phyloP scores from a whole-genome alignment of 1,140 invertebrate species.

The Caenorhabditis tropicalis region DNA sequence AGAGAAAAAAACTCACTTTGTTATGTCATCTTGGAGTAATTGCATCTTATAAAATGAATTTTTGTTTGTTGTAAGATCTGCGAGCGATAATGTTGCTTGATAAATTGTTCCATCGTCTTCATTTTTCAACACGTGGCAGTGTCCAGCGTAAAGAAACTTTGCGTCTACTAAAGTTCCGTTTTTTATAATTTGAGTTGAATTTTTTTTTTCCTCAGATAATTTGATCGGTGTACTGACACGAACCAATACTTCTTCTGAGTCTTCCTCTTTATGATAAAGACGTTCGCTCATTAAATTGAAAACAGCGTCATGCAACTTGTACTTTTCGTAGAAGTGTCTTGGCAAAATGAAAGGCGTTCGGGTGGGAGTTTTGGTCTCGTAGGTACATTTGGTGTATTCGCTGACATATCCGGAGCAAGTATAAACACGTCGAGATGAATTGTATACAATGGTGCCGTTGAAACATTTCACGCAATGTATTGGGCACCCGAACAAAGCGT shows the following conservation, averaged over 20 bases:
- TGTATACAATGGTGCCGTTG: neutral
- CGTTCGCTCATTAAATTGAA: constrained; percentile 2
- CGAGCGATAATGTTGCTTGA: constrained; percentile 26
- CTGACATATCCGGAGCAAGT: neutral
- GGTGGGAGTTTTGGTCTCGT: neutral
- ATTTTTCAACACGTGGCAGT: constrained; percentile 8
- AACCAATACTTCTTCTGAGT: neutral
- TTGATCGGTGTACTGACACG: no score
- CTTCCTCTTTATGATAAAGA: neutral
- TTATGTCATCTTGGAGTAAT: constrained; percentile 81
- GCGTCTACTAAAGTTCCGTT: constrained; percentile 46
- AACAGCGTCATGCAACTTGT: neutral
- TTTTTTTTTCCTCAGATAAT: neutral
- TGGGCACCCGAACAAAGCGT: neutral
- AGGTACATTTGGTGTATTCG: constrained; percentile 3
- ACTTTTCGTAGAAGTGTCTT: neutral
- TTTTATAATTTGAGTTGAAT: constrained; percentile 11
- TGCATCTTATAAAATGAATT: constrained; percentile 96
- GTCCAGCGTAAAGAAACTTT: neutral
- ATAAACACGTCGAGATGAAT: neutral
- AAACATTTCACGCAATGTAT: neutral
- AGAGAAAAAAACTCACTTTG: constrained; percentile 65
- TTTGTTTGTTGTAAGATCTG: constrained; percentile 50
- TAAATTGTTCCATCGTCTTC: constrained; percentile 41
- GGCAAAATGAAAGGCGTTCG: neutral